These are phyloP conservation scores for Caenorhabditis panamensis DNA, from an alignment of 2,888 invertebrate genomes.

Conservation along the genomic window DNA sequence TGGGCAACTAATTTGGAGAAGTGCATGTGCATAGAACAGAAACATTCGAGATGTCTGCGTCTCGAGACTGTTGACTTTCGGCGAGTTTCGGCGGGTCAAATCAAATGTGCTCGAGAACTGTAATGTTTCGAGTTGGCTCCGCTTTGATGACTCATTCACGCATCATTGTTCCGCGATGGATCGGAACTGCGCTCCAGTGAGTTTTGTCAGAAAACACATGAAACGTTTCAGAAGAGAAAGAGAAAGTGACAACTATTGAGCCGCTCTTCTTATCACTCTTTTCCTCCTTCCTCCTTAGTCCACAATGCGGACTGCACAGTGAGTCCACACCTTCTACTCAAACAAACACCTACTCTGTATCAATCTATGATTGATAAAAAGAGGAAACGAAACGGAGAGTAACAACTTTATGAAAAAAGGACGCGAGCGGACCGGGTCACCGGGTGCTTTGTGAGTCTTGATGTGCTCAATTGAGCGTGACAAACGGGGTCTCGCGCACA, in stretches of 20 bases:
- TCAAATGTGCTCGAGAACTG: conserved; percentile 49
- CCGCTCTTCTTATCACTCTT: conserved; percentile 27
- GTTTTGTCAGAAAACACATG: too few relatives aligned
- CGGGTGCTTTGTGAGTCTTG: background rate
- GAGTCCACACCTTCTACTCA: conserved; percentile 40
- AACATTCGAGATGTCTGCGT: conserved; percentile 14
- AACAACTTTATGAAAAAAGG: background rate
- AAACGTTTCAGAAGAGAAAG: too few relatives aligned
- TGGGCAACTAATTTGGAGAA: background rate
- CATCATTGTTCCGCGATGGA: background rate
- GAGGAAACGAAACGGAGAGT: background rate
- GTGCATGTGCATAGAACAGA: conserved; percentile 47
- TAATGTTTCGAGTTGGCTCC: conserved; percentile 37
- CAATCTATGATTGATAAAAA: background rate
- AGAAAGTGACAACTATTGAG: background rate
- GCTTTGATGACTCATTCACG: conserved; percentile 1
- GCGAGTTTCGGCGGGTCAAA: conserved; percentile 17
- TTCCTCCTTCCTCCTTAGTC: too few relatives aligned
- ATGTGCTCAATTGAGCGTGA: conserved; percentile 50
- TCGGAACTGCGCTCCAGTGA: background rate
- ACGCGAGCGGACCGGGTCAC: background rate
- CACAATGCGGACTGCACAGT: too few relatives aligned
- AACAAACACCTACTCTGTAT: conserved; percentile 26
- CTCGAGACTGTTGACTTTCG: conserved; percentile 7
- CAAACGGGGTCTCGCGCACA: conserved; percentile 6